Base-by-base conservation (phyloP, 2,888 invertebrate genomes). In the Capitulum mitella region DNA sequence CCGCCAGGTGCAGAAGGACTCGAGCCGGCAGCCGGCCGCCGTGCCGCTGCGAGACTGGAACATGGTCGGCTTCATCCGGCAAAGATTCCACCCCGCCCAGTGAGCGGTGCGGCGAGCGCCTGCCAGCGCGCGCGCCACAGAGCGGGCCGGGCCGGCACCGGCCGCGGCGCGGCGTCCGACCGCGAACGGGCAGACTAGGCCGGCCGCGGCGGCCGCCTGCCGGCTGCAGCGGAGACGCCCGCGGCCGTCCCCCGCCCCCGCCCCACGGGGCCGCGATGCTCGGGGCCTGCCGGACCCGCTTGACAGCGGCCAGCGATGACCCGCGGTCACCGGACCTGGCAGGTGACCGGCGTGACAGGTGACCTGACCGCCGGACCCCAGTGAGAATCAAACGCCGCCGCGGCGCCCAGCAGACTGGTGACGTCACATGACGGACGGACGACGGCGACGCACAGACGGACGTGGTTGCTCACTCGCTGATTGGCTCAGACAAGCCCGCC, bases 1-100 rank as follows among this genome's bases (percentile, higher is more conserved):
- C 82, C 90, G 92, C 83, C 94, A 94, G 84, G 87, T 92, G 80
- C 92, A 93, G 83, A 91, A 83, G 75, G 81, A 82, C 79, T 79
- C 79, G 14, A 78, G 78, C 1, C 81, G 80, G 58, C 79, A 80
- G 12, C 80, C 82, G 32, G 81, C 81, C 8, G 70, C 40, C 0
- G 3, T 70, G 40, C 70, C 70, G 26, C 70, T 70, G 37, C 37
- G 70, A 3, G 40, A 37, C 37, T 70, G 70, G 70, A 80, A 79
- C 58, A 82, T 82, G 82, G 80, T 80, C 16, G 80, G 80, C 51
- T 81, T 81, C 77, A 48, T 82, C 34, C 76, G 82, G n/a, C 80
- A 79, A 16, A 81, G 81, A n/a, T 76, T 81, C 48, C 77, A 77
- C 6, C 29, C 54, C 22, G 58, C 29, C 26, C 77, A 54, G 14